These are phyloP conservation scores for Epicampocera succincta DNA, from an alignment of 2,888 invertebrate genomes.

Conservation along the genomic window DNA sequence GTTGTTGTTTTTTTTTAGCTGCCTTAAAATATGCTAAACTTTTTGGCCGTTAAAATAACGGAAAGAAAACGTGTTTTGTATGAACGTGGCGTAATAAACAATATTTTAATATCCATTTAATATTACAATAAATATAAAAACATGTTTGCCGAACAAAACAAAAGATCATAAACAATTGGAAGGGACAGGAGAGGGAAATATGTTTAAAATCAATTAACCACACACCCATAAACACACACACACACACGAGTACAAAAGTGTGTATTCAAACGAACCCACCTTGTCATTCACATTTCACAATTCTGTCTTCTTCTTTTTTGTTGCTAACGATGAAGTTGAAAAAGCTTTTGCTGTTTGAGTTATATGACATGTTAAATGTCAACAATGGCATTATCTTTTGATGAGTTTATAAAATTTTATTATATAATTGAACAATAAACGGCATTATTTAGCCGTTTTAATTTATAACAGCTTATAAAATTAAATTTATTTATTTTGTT, in stretches of 20 bases:
- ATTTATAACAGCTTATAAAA: not conserved
- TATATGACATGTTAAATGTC: slow-evolving; percentile 24
- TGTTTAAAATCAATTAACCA: too few relatives aligned
- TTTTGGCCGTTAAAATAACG: not conserved
- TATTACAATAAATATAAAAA: slow-evolving; percentile 13
- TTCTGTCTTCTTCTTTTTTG: not conserved
- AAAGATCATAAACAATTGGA: slow-evolving; percentile 36
- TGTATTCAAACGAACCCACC: not conserved
- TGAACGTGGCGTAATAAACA: slow-evolving; percentile 52
- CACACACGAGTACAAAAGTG: not conserved
- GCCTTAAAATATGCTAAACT: not conserved
- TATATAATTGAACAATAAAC: slow-evolving; percentile 28
- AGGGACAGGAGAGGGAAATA: too few relatives aligned
- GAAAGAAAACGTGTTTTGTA: not conserved
- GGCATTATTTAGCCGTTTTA: slow-evolving; percentile 15
- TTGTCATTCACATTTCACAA: too few relatives aligned
- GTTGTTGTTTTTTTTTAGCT: slow-evolving; percentile 9
- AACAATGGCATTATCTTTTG: slow-evolving; percentile 22
- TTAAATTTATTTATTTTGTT: slow-evolving; percentile 14
- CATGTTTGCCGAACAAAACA: slow-evolving; percentile 12
- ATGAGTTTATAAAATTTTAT: slow-evolving; percentile 35
- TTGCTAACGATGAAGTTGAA: too few relatives aligned
- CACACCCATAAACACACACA: not conserved
- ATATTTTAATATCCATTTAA: slow-evolving; percentile 54
- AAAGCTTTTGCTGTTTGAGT: slow-evolving; percentile 9